A percentile compares a stretch with the other conserved stretches of the same genome.
Conservation (phyloP, 2,113 vertebrate species). For the Picathartes gymnocephalus region DNA sequence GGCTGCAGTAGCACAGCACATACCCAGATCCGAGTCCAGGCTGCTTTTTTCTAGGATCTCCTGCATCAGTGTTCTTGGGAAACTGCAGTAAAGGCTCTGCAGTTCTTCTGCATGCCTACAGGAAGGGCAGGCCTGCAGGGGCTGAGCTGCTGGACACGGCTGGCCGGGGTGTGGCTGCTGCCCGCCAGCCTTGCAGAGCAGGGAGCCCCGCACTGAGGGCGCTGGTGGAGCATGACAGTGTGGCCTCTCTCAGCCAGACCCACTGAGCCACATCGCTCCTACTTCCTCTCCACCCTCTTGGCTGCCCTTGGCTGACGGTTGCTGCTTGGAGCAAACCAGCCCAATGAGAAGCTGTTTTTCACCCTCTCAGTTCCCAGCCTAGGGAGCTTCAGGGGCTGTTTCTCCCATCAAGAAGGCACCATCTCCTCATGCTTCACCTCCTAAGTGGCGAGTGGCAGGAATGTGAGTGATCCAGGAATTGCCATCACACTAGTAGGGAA, state of each 20-base stretch:
- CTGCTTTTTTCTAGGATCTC: neutral
- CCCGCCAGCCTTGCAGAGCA: fast-evolving
- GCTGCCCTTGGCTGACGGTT: neutral
- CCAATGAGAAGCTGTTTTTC: neutral
- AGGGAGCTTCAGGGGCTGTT: neutral
- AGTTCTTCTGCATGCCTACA: fast-evolving
- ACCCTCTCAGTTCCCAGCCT: neutral
- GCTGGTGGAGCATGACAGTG: fast-evolving
- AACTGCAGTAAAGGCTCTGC: neutral
- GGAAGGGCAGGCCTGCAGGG: neutral
- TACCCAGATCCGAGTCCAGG: neutral
- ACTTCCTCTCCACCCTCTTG: neutral
- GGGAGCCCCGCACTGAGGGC: no score
- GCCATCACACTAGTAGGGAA: neutral
- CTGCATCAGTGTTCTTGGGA: fast-evolving
- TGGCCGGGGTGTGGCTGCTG: fast-evolving
- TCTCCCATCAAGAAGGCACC: neutral
- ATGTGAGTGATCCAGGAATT: neutral
- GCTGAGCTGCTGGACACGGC: neutral
- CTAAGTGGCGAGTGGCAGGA: neutral
- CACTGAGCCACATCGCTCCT: fast-evolving
- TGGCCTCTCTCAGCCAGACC: neutral
- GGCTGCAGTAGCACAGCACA: neutral
- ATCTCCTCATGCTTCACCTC: neutral
- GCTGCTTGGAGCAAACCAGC: neutral